Conservation (phyloP, 1,140 invertebrate genomes). For the Leptopilina clavipes region DNA sequence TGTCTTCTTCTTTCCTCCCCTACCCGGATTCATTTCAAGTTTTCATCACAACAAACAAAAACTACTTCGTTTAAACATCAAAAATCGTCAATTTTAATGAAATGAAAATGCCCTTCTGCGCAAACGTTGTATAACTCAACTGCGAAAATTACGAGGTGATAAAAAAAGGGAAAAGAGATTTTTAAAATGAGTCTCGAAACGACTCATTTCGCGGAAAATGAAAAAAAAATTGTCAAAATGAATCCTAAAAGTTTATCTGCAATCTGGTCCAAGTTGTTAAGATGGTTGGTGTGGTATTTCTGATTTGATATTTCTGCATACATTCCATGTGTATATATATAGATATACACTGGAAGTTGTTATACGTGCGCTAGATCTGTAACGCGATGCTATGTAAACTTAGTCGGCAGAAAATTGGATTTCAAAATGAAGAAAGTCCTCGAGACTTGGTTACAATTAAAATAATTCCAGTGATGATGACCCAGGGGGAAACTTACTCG, state of each 20-base stretch:
- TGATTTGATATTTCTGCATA: background rate
- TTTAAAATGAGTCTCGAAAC: background rate
- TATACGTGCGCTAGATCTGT: conserved; percentile 30
- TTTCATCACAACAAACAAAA: too few species aligned
- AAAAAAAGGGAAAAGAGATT: background rate
- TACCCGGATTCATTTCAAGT: background rate
- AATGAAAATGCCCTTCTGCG: background rate
- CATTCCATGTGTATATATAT: too few species aligned
- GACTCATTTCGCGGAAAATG: background rate
- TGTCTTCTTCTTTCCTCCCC: background rate
- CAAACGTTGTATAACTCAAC: background rate
- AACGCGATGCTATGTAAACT: conserved; percentile 36
- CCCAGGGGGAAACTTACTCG: conserved; percentile 24
- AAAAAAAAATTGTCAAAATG: conserved; percentile 26
- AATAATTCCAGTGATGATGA: conserved; percentile 37
- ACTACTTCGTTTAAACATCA: background rate
- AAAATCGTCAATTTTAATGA: background rate
- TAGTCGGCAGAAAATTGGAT: conserved; percentile 40
- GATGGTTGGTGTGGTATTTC: conserved; percentile 24
- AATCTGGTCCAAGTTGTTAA: conserved; percentile 19
- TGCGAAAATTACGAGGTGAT: conserved; percentile 19
- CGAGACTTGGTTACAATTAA: conserved; percentile 37
- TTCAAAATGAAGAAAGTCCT: conserved; percentile 33
- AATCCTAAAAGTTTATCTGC: conserved; percentile 16
- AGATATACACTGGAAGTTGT: conserved; percentile 16